Percentiles rank a stretch among this genome's conserved stretches.
phyloP scores from a whole-genome alignment of 2,888 invertebrate species.

The Drosophila melanosoma region DNA sequence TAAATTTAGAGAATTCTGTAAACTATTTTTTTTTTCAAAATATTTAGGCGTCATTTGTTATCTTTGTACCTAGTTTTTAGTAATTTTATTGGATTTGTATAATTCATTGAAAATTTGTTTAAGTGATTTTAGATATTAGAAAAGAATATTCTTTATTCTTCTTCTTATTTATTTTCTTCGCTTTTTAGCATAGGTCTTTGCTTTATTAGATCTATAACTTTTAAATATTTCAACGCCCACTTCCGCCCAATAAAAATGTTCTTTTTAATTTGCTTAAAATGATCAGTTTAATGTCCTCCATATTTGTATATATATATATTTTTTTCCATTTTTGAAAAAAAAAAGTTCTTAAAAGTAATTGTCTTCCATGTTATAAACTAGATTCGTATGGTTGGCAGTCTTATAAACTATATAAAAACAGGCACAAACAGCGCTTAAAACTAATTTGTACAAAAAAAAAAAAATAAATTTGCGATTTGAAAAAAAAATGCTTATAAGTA shows the following conservation, averaged over 20 bases:
- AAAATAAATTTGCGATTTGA: slow-evolving; percentile 28
- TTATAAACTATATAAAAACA: slow-evolving; percentile 64
- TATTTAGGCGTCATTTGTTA: not conserved
- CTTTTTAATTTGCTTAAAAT: slow-evolving; percentile 23
- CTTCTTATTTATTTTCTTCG: not conserved
- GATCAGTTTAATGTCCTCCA: slow-evolving; percentile 73
- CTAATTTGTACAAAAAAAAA: slow-evolving; percentile 65
- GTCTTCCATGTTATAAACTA: slow-evolving; percentile 66
- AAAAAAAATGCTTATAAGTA: slow-evolving; percentile 58
- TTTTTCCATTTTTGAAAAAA: slow-evolving; percentile 21
- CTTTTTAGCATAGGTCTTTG: not conserved
- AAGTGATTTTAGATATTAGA: not conserved
- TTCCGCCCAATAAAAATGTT: not conserved
- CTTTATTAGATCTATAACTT: not conserved
- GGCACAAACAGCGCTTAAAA: slow-evolving; percentile 60
- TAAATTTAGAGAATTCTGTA: not conserved
- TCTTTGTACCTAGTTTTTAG: not conserved
- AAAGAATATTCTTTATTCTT: not conserved
- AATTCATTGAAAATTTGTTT: not conserved
- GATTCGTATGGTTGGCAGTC: slow-evolving; percentile 38
- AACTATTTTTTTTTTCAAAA: not conserved
- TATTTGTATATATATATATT: slow-evolving; percentile 33
- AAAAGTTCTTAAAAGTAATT: slow-evolving; percentile 42
- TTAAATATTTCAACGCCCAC: not conserved
- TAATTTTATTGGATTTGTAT: not conserved